Evolutionary conservation across 2,113 vertebrate genomes (phyloP), one percentile per base, ranked within the genome.

Genomic region (Nesogale talazaci): DNA sequence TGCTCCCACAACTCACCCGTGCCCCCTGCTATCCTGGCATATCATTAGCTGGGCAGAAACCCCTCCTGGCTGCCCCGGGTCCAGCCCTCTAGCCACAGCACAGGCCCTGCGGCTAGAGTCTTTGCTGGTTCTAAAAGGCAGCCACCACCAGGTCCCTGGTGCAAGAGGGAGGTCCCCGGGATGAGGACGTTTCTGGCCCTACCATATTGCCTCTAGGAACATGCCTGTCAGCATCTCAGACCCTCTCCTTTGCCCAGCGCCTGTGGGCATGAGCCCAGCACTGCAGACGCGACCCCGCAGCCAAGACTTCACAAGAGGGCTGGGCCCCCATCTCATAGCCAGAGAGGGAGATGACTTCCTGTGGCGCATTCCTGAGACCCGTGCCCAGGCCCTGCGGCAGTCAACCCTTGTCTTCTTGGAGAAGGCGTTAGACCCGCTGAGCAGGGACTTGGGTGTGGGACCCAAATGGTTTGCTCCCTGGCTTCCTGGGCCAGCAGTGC

Each of bases 1-100:
- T 1, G 19, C 57, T 69, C 25, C 31, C 20, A 1, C 36, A 29
- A n/a, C 77, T 38, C 1, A 0, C 25, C 15, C 27, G 14, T 11
- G 0, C 34, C 27, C 76, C 3, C 46, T 52, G 46, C 46, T 52
- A 52, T 52, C 46, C 46, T 52, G 46, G 46, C 46, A 52, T 52
- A 52, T 52, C 38, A 61, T 19, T 61, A 4, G 17, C 0, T 2
- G 34, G 16, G 69, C 10, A 52, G 46, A 52, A 52, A 27, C 10
- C 46, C 72, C 77, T 36, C 10, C 36, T 36, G 4, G 14, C 9
- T 4, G 7, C 12, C 34, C 42, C 14, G 22, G 63, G 38, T 42
- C 57, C 15, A 4, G 36, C 25, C 16, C 31, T 40, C 31, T 6
- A 75, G 11, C 31, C 16, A 5, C 46, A 11, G 16, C 16, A 25